Evolutionary conservation across 2,797 vertebrate genomes (phyloP).

Genomic region (Microtus agrestis): DNA sequence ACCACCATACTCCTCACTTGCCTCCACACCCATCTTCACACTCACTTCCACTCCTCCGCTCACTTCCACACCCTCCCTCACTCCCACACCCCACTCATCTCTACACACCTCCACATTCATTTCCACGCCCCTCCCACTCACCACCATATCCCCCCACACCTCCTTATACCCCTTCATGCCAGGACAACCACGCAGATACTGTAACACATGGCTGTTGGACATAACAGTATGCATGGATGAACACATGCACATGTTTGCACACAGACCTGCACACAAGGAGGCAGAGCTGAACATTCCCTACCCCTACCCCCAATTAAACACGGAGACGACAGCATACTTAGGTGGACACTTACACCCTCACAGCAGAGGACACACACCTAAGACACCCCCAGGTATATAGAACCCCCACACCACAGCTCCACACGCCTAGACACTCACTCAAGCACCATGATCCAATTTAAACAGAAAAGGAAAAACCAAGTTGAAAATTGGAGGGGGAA

Average conservation of each 20-base stretch:
- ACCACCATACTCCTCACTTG: neutral
- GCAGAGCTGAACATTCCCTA: neutral
- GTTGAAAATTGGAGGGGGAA: constrained; percentile 80
- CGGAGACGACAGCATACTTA: neutral
- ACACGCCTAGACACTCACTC: constrained; percentile 17
- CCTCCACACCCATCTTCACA: neutral
- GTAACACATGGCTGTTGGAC: neutral
- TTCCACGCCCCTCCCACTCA: neutral
- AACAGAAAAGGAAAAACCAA: constrained; percentile 67
- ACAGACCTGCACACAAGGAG: neutral
- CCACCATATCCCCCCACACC: neutral
- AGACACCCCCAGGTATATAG: neutral
- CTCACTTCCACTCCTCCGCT: neutral
- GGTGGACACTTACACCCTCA: neutral
- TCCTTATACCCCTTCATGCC: neutral
- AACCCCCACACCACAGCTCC: neutral
- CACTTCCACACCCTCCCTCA: neutral
- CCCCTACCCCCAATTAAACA: neutral
- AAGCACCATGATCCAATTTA: constrained; percentile 70
- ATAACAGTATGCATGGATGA: accelerated
- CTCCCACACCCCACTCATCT: no score
- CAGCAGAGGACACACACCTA: neutral
- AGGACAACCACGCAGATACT: neutral
- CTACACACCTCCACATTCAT: neutral
- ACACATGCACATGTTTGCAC: neutral